These are phyloP conservation scores for Eciton burchellii DNA, from an alignment of 1,140 invertebrate species.

Conservation along the genomic window DNA sequence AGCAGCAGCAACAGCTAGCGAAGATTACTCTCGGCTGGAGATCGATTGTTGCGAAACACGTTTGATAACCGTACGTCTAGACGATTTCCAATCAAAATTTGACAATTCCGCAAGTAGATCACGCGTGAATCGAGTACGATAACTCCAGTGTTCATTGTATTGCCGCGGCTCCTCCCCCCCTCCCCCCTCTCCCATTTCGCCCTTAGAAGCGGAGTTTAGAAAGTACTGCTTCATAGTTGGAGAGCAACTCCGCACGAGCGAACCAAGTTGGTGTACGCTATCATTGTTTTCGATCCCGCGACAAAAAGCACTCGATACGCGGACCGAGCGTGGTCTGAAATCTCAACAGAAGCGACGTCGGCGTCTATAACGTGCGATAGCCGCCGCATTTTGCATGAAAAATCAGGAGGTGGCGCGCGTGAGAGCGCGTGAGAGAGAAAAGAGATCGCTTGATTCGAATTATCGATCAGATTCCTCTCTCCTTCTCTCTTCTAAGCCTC, in stretches of 20 bases:
- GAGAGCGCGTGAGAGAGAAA: neutral
- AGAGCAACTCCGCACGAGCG: conserved; percentile 10
- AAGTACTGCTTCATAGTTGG: conserved; percentile 39
- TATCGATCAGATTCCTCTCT: neutral
- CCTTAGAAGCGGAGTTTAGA: conserved; percentile 23
- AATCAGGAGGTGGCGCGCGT: neutral
- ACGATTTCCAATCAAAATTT: conserved; percentile 1
- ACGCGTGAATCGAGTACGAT: conserved; percentile 11
- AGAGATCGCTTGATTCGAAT: neutral
- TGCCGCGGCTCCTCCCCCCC: neutral
- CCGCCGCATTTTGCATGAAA: neutral
- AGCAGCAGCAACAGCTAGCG: neutral
- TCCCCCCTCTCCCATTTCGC: too few species aligned
- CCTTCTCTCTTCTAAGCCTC: neutral
- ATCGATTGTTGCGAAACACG: neutral
- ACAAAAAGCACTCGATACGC: conserved; percentile 50
- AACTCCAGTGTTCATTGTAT: conserved; percentile 24
- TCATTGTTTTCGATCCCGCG: conserved; percentile 52
- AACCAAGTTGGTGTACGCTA: conserved; percentile 30
- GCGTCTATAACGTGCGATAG: conserved; percentile 3
- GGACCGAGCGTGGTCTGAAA: conserved; percentile 27
- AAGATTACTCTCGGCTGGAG: neutral
- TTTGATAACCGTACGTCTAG: neutral
- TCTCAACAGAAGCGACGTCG: conserved; percentile 35
- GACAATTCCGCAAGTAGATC: neutral